Evolutionary conservation across 2,113 vertebrate genomes (phyloP), one percentile per base, ranked within the genome.

Genomic region (Pholis gunnellus): DNA sequence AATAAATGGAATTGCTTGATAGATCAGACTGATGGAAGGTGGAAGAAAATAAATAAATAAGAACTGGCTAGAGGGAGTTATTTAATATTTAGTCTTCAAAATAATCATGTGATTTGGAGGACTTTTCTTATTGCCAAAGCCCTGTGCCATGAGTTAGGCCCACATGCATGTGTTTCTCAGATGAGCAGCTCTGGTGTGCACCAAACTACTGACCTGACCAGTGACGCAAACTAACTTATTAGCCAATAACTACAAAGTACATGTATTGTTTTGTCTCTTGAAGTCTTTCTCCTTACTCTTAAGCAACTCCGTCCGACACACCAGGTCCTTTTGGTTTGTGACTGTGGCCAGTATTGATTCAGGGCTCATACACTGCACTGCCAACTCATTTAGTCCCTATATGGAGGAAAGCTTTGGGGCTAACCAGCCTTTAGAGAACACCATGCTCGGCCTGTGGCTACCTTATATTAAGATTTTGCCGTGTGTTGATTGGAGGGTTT

Each of bases 331-430:
- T 60, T 57, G 64, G 1, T 72, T 20, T 17, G 46, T 48, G 15
- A 18, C 50, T 38, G 17, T 68, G 52, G 65, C 61, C 72, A 69
- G 50, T 40, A 60, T 82, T 72, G 73, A 83, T 84, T 73, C 11
- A 46, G 31, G 46, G 38, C 66, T 71, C 72, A 34, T 61, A 67
- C 50, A 60, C 42, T 72, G 57, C 17, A 15, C 72, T 74, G 73
- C 36, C 29, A 81, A 27, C 60, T 27, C 50, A 50, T 69, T 64
- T 72, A 66, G 25, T 63, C 66, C 13, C 72, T 63, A 61, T 36
- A 52, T 63, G 36, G 20, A 66, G 40, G 66, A 36, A 91, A 57
- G 29, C 61, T 65, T 34, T 31, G n/a, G 13, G 27, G 34, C 54
- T 34, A 25, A 78, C 34, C 54, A 75, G 29, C 22, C 14, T 56